phyloP scores from a whole-genome alignment of 2,888 invertebrate species.

The Lydus trimaculatus region DNA sequence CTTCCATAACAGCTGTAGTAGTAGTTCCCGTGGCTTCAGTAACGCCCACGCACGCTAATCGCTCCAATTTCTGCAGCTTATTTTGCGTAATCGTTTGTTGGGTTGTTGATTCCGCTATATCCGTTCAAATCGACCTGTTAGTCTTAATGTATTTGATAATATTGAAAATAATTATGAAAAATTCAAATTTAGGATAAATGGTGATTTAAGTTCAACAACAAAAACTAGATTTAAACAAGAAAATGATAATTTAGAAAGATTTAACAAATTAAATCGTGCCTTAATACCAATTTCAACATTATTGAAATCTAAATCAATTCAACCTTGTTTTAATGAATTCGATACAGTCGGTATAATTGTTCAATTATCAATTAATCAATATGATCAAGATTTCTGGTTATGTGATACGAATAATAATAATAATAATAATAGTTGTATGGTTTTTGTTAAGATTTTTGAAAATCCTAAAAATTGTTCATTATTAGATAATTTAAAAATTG shows the following conservation, averaged over 20 bases:
- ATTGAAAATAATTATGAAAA: neutral
- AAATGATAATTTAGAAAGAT: conserved; percentile 27
- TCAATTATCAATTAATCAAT: conserved; percentile 62
- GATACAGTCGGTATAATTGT: conserved; percentile 77
- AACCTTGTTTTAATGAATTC: conserved; percentile 70
- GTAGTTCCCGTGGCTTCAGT: too few species aligned
- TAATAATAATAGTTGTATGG: too few species aligned
- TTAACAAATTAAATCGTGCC: conserved; percentile 45
- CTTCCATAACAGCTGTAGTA: too few species aligned
- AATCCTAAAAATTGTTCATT: conserved; percentile 60
- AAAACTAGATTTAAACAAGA: conserved; percentile 45
- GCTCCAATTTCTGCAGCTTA: too few species aligned
- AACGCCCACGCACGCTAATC: too few species aligned
- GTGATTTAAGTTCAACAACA: conserved; percentile 44
- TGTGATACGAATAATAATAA: conserved; percentile 65
- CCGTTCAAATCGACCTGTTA: neutral
- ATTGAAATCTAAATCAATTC: conserved; percentile 41
- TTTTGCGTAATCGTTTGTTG: too few species aligned
- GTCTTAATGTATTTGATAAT: neutral
- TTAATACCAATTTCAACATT: conserved; percentile 56
- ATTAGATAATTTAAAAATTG: conserved; percentile 65
- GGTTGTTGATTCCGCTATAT: too few species aligned
- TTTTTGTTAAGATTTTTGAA: conserved; percentile 60
- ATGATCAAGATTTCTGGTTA: conserved; percentile 68
- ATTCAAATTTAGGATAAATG: conserved; percentile 42